A percentile compares a stretch with the other conserved stretches of the same genome.
Conservation (phyloP, 2,888 invertebrate genomes). For the Penaeus monodon region DNA sequence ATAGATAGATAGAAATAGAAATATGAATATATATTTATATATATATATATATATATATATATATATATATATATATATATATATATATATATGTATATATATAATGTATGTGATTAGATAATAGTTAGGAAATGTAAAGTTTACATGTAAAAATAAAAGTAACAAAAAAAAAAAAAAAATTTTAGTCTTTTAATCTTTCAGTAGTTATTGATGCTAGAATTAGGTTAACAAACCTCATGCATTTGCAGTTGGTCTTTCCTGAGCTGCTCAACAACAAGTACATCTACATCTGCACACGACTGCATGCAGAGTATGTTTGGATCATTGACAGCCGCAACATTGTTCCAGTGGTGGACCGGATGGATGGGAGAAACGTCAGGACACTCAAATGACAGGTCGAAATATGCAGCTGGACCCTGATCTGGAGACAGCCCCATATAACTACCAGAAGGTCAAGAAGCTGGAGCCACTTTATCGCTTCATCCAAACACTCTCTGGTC, state of each 20-base stretch:
- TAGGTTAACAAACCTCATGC: not conserved
- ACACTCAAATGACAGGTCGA: slow-evolving; percentile 47
- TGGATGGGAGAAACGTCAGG: slow-evolving; percentile 32
- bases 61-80: too few relatives aligned
- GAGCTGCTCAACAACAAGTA: slow-evolving; percentile 58
- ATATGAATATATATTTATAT: too few relatives aligned
- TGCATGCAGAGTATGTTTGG: slow-evolving; percentile 49
- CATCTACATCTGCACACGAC: slow-evolving; percentile 44
- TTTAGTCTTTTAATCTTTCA: not conserved
- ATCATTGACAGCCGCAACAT: slow-evolving; percentile 36
- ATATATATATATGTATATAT: too few relatives aligned
- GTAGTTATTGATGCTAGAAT: not conserved
- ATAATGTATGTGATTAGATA: too few relatives aligned
- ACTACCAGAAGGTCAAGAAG: slow-evolving; percentile 16
- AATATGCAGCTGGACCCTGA: slow-evolving; percentile 32
- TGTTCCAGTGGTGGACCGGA: slow-evolving; percentile 24
- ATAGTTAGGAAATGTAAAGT: too few relatives aligned
- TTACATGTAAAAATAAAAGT: too few relatives aligned
- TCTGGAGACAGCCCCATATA: slow-evolving; percentile 6
- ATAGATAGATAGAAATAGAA: slow-evolving; percentile 6
- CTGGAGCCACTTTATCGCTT: slow-evolving; percentile 46
- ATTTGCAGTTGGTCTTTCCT: slow-evolving; percentile 46
- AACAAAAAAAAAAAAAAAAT: too few relatives aligned
- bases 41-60: too few relatives aligned
- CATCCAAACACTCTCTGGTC: slow-evolving; percentile 40